phyloP scores from a whole-genome alignment of 2,888 invertebrate species.

The Hofmannophila pseudospretella region DNA sequence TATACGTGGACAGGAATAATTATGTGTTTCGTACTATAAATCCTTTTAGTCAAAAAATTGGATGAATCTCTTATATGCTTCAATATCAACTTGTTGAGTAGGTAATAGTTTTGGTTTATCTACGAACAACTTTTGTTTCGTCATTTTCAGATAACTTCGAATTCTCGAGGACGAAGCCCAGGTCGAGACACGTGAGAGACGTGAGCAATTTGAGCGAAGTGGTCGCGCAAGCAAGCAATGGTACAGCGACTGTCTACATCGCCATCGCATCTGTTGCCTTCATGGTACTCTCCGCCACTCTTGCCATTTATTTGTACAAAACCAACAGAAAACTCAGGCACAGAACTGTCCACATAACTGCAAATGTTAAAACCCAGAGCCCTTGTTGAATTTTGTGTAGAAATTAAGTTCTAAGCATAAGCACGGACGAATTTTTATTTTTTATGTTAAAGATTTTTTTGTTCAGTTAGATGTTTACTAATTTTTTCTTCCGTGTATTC shows the following conservation, averaged over 20 bases:
- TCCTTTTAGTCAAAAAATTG: too few relatives aligned
- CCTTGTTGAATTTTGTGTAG: slow-evolving; percentile 22
- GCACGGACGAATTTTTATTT: background rate
- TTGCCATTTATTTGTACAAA: slow-evolving; percentile 40
- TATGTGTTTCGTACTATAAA: too few relatives aligned
- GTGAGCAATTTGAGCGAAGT: slow-evolving; percentile 30
- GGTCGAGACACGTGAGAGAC: slow-evolving; percentile 53
- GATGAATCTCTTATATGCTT: too few relatives aligned
- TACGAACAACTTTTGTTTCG: too few relatives aligned
- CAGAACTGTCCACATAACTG: slow-evolving; percentile 15
- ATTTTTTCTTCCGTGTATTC: background rate
- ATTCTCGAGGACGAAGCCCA: slow-evolving; percentile 50
- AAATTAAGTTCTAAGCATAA: slow-evolving; percentile 3
- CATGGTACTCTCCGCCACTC: slow-evolving; percentile 37
- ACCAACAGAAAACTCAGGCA: slow-evolving; percentile 28
- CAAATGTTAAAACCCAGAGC: slow-evolving; percentile 14
- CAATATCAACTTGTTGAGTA: too few relatives aligned
- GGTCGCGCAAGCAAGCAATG: slow-evolving; percentile 19
- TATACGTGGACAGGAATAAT: too few relatives aligned
- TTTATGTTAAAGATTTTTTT: background rate
- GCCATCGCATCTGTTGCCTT: slow-evolving; percentile 43
- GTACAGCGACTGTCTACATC: slow-evolving; percentile 34
- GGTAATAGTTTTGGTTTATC: too few relatives aligned
- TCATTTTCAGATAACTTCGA: slow-evolving; percentile 64
- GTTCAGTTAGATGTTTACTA: background rate